Evolutionary conservation across 2,797 vertebrate species (phyloP), one percentile per base, ranked within the genome.

Genomic region (Mormyrus proboscirostris): DNA sequence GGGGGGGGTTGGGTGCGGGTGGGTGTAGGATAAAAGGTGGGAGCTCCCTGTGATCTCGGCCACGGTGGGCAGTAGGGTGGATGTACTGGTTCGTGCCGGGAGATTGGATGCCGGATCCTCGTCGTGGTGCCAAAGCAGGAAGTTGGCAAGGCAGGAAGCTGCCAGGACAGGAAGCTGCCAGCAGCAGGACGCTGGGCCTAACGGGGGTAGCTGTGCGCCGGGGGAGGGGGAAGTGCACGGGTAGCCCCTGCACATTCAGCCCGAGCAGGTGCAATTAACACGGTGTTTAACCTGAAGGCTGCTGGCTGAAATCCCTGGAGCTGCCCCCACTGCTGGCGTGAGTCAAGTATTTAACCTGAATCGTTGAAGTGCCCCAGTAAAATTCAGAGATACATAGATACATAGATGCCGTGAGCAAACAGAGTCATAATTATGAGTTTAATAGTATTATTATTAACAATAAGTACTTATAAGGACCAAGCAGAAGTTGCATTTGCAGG

Each of bases 291-390:
- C 76, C 76, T 82, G 76, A 82, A 82, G 76, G 76, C 38, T 44
- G 76, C 19, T 82, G 76, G 76, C 76, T 82, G 2, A 82, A n/a
- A 47, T 82, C 41, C 41, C 76, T 16, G 76, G 38, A 82, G 29
- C 41, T 62, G 9, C 85, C 33, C 33, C 86, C 55, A 59, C 86
- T 22, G 76, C 41, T 82, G 76, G 41, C 41, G 2, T 82, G 76
- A 82, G 76, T 82, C 38, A 82, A 82, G 76, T 82, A 47, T 82
- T 82, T 82, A 82, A 82, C 76, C 76, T 47, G 69, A 76, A 76
- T 38, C 69, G 33, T 38, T 76, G 12, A 41, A 38, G 33, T 16
- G 38, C 76, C 41, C 76, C 76, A 82, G 41, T 47, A 82, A 47
- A 47, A 82, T 4, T n/a, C 7, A 47, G 16, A 82, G 76, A 47